Conservation (phyloP, 2,113 vertebrate species). For the Arvicanthis niloticus region DNA sequence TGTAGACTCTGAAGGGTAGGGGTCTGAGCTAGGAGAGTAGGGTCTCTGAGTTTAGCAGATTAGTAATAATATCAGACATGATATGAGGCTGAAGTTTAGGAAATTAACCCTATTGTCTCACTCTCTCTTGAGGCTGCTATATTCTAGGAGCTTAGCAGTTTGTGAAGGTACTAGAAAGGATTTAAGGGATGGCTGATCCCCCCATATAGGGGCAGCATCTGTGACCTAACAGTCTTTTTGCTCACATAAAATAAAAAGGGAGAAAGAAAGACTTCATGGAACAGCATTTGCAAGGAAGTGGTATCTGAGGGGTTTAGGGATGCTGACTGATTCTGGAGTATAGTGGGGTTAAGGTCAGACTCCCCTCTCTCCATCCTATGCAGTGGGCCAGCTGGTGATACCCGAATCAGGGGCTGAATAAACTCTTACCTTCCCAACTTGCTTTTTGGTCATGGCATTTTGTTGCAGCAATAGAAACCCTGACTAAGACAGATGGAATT, state of each 20-base stretch:
- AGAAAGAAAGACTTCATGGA: background rate
- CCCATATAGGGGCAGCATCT: background rate
- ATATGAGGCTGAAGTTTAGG: background rate
- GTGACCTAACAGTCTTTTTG: background rate
- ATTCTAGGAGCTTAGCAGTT: background rate
- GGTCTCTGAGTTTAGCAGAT: background rate
- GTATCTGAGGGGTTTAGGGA: background rate
- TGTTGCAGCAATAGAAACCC: too few relatives aligned
- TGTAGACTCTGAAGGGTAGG: background rate
- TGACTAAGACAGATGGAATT: too few relatives aligned
- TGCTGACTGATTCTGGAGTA: background rate
- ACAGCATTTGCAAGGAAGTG: background rate
- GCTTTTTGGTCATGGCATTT: too few relatives aligned
- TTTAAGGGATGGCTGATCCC: background rate
- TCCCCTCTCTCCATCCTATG: background rate
- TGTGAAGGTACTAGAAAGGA: background rate
- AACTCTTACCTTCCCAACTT: too few relatives aligned
- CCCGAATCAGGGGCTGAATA: background rate
- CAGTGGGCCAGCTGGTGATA: background rate
- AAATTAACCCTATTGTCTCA: background rate
- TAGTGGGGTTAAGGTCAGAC: background rate
- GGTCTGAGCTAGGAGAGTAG: background rate
- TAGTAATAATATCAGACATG: background rate
- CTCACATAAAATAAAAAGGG: background rate
- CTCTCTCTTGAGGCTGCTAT: background rate